These are phyloP conservation scores for Nesidiocoris tenuis DNA, from an alignment of 2,888 invertebrate genomes.

Conservation along the genomic window DNA sequence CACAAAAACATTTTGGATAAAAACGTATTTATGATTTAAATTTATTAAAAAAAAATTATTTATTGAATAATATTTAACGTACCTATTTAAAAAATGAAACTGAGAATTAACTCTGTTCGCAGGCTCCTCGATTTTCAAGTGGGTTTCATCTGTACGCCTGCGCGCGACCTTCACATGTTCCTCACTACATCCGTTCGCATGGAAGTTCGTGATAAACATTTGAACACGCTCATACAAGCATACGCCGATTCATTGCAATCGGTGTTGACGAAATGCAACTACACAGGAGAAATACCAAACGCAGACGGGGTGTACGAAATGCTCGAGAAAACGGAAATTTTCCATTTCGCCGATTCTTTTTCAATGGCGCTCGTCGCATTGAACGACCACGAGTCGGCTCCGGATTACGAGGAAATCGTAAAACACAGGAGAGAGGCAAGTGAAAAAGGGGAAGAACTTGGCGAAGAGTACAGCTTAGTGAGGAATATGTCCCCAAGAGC, in stretches of 20 bases:
- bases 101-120: no score
- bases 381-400: neutral
- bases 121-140: conserved; percentile 46
- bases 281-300: neutral
- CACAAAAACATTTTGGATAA: no score
- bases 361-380: neutral
- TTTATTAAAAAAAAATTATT: no score
- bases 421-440: neutral
- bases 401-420: conserved; percentile 1
- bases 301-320: neutral
- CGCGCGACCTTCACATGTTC: conserved; percentile 38
- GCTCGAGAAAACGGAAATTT: neutral
- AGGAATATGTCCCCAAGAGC: neutral
- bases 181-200: conserved; percentile 29
- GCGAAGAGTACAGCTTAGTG: neutral
- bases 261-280: conserved; percentile 5
- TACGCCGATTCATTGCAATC: conserved; percentile 36
- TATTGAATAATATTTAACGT: no score
- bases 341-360: neutral
- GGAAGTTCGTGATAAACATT: conserved; percentile 24
- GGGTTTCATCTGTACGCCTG: conserved; percentile 20
- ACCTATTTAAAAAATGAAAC: no score
- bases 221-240: conserved; percentile 18
- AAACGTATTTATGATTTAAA: no score
- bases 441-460: neutral